phyloP scores from a whole-genome alignment of 1,140 invertebrate genomes.

The Drosophila tristis region DNA sequence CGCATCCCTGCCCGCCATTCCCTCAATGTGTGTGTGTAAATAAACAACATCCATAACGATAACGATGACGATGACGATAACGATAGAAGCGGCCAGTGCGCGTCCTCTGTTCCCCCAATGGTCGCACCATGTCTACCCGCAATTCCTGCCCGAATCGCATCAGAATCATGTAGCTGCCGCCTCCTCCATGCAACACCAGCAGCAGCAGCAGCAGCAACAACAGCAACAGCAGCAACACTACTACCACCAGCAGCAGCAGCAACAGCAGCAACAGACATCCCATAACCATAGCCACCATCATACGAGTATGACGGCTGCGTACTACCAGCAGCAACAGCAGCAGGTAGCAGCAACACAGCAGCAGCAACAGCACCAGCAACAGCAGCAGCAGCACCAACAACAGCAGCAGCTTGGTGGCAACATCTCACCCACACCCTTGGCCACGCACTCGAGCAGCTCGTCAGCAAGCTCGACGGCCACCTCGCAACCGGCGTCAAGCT shows the following conservation, averaged over 20 bases:
- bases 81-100: constrained; percentile 79
- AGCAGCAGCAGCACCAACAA: constrained; percentile 40
- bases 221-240: constrained; percentile 65
- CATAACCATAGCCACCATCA: constrained; percentile 73
- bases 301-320: constrained; percentile 40
- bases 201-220: constrained; percentile 72
- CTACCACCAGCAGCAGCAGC: constrained; percentile 58
- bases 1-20: too few species aligned
- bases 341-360: constrained; percentile 41
- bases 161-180: constrained; percentile 88
- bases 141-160: constrained; percentile 94
- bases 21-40: constrained; percentile 17
- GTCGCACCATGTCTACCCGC: constrained; percentile 96
- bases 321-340: constrained; percentile 71
- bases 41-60: background rate
- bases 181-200: constrained; percentile 84
- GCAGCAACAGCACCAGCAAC: constrained; percentile 17
- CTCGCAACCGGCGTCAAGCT: constrained; percentile 79
- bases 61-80: background rate
- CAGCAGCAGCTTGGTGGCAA: constrained; percentile 61
- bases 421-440: constrained; percentile 66
- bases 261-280: constrained; percentile 51
- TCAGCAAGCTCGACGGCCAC: constrained; percentile 79
- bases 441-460: constrained; percentile 76
- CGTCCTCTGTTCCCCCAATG: constrained; percentile 95